Evolutionary conservation across 92 coral and sea anemone species (phyloP).

Genomic region (Zoanthus sansibaricus): DNA sequence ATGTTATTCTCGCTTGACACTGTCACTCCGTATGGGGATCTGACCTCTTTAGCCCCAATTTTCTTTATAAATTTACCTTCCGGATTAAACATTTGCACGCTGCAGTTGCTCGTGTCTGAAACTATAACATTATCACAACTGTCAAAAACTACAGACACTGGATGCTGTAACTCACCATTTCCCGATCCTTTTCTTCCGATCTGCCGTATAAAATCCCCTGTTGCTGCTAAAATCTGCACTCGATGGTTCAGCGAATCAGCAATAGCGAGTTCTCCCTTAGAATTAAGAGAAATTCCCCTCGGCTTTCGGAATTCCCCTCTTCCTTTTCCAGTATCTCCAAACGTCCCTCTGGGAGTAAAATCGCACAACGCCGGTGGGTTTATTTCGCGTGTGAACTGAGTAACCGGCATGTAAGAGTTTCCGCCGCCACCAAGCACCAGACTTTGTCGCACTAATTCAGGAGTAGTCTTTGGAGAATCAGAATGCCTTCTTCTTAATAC

Average conservation of each 20-base stretch:
- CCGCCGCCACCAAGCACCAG: slow-evolving; percentile 13
- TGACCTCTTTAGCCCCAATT: slow-evolving; percentile 32
- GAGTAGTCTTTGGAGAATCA: slow-evolving; percentile 1
- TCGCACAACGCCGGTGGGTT: slow-evolving; percentile 32
- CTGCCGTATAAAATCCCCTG: slow-evolving; percentile 25
- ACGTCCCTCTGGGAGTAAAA: slow-evolving; percentile 30
- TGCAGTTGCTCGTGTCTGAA: slow-evolving; percentile 28
- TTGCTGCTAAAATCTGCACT: slow-evolving; percentile 30
- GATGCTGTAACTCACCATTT: slow-evolving; percentile 26
- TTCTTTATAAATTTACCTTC: slow-evolving; percentile 31
- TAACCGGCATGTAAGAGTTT: background rate
- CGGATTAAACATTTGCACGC: slow-evolving; percentile 26
- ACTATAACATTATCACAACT: slow-evolving; percentile 22
- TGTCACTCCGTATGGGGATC: slow-evolving; percentile 25
- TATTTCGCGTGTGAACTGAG: slow-evolving; percentile 15
- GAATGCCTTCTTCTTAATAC: background rate
- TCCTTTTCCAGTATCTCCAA: slow-evolving; percentile 41
- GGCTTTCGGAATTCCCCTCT: slow-evolving; percentile 41
- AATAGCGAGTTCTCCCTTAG: slow-evolving; percentile 34
- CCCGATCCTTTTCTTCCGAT: slow-evolving; percentile 43
- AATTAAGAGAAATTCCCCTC: slow-evolving; percentile 33
- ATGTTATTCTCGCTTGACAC: slow-evolving; percentile 29
- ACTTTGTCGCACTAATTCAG: slow-evolving; percentile 21
- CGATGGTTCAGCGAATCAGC: slow-evolving; percentile 43
- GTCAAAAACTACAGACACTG: slow-evolving; percentile 33